Percentiles rank a stretch among this genome's conserved stretches.
These are phyloP conservation scores for Rapana venosa DNA, from an alignment of 2,888 invertebrate genomes.

Conservation along the genomic window DNA sequence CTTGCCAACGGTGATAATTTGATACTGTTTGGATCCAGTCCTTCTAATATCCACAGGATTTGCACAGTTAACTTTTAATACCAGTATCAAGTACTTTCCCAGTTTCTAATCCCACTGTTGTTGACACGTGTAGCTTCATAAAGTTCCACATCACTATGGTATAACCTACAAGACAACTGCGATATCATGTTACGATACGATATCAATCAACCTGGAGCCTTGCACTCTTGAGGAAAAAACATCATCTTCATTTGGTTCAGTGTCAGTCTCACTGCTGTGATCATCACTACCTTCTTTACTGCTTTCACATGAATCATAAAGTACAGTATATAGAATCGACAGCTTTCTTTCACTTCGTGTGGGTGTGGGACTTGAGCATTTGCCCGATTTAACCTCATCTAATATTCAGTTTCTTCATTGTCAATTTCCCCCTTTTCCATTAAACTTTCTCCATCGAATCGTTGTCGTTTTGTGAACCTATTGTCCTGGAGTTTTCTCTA, in stretches of 20 bases:
- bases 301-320: no score
- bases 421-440: no score
- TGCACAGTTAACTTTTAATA: no score
- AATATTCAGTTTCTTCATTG: background rate
- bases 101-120: background rate
- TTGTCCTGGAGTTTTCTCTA: no score
- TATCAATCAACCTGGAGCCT: conserved; percentile 14
- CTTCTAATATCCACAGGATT: background rate
- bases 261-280: background rate
- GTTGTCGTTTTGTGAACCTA: no score
- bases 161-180: conserved; percentile 9
- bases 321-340: background rate
- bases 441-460: no score
- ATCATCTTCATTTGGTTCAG: background rate
- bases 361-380: background rate
- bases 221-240: background rate
- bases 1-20: background rate
- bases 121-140: background rate
- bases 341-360: background rate
- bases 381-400: background rate
- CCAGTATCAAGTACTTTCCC: background rate
- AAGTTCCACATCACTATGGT: conserved; percentile 13
- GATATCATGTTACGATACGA: conserved; percentile 22
- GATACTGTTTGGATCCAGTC: background rate
- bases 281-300: background rate